Base-by-base conservation (phyloP, 2,797 vertebrate genomes). In the Anguilla pacifica region DNA sequence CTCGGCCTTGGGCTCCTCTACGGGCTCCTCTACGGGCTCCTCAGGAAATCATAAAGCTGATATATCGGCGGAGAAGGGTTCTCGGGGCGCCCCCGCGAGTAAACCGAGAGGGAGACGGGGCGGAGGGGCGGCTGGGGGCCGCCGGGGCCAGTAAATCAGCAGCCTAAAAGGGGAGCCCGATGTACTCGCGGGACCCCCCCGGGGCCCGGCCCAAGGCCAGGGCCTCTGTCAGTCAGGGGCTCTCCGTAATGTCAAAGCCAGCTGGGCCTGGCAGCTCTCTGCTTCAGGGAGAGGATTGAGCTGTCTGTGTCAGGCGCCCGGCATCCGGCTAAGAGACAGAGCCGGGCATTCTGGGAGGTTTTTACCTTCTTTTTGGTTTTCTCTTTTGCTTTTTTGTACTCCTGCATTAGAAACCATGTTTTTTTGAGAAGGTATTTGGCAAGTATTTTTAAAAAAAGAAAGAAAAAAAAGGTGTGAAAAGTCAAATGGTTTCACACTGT, bases 11-110 rank as follows among this genome's bases (percentile, higher is more conserved):
- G 95, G 96, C 97, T 97, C 93, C 95, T 97, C 96, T 94, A 93
- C 95, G 89, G 92, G 93, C 93, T 96, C 93, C 93, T 92, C 96
- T 94, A 93, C 95, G 89, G 92, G 93, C 93, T 96, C 93, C 93
- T 92, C 94, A 96, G 97, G 95, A 97, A 97, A 97, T 96, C 96
- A 97, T 96, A 97, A 97, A 97, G 94, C 95, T 97, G 97, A 97
- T 96, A 96, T 96, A 96, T 96, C 94, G 93, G 95, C 93, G 94
- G 92, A 95, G 94, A 96, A 95, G 93, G 94, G 92, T 96, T 98
- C 96, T 96, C 93, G 94, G 95, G 96, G 95, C 96, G 94, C 95
- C 95, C 35, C 96, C 95, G 95, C 95, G 96, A 97, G 95, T 94
- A 96, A 96, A 95, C 94, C 91, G 95, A 97, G 95, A 96, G 95